phyloP scores from a whole-genome alignment of 1,140 invertebrate species.

The Caerostris darwini region DNA sequence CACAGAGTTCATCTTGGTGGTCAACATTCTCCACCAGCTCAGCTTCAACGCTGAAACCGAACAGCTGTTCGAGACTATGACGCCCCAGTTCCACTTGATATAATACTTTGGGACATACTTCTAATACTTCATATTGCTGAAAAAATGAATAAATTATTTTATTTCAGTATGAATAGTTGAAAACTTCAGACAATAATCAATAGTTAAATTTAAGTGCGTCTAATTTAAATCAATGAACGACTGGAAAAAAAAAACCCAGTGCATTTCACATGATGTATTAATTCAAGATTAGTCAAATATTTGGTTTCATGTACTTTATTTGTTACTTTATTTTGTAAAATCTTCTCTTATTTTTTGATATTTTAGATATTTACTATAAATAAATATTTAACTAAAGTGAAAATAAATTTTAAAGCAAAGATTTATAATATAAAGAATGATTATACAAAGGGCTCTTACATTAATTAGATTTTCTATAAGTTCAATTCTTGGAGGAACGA shows the following conservation, averaged over 20 bases:
- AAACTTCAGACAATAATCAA: not conserved
- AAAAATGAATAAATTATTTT: slow-evolving; percentile 80
- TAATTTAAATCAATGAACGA: not conserved
- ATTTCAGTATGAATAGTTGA: not conserved
- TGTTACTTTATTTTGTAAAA: too few species aligned
- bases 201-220: too few species aligned
- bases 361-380: too few species aligned
- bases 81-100: slow-evolving; percentile 97
- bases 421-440: too few species aligned
- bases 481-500: slow-evolving; percentile 95
- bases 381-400: too few species aligned
- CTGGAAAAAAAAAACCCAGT: not conserved
- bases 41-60: slow-evolving; percentile 98
- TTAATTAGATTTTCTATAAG: slow-evolving; percentile 97
- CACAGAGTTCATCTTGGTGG: slow-evolving; percentile 96
- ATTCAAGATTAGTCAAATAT: too few species aligned
- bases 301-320: too few species aligned
- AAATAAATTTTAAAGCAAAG: too few species aligned
- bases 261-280: not conserved
- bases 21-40: slow-evolving; percentile 97
- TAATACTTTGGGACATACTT: slow-evolving; percentile 97
- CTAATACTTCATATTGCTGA: slow-evolving; percentile 96
- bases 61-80: slow-evolving; percentile 95
- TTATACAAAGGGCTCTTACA: slow-evolving; percentile 79
- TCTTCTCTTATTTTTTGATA: too few species aligned